Base-by-base conservation (phyloP, 2,888 invertebrate genomes). In the Tachina lurida region DNA sequence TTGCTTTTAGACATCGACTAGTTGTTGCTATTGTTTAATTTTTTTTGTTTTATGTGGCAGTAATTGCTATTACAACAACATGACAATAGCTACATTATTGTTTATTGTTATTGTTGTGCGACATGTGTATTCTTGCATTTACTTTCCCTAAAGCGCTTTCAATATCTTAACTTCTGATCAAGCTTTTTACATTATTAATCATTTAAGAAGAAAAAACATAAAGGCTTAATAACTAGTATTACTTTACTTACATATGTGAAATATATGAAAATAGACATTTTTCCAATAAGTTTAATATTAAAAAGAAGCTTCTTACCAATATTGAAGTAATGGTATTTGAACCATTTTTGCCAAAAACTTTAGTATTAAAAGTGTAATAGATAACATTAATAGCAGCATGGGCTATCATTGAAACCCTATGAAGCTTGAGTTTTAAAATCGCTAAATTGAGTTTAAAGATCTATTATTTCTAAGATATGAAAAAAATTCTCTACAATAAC, bases 31-130 rank as follows among this genome's bases (percentile, higher is more conserved):
- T 74, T 78, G 67, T 67, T 22, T 7, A 31, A 17, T 78, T 67
- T 68, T 54, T 31, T 31, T 31, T 31, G 1, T 31, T 31, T 0
- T 31, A 7, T 31, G 68, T 31, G n/a, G 7, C 9, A 71, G 31
- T 63, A 70, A 71, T 70, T 78, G 54, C 52, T 54, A 31, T 70
- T 62, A 45, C 52, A 71, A 70, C 43, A 62, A 71, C 54, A 77
- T 54, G n/a, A 62, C 54, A 71, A 71, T 71, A 52, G 68, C 62
- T 45, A n/a, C 17, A 67, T 71, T 58, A 67, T 49, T 65, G 15
- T 63, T 63, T 63, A 45, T 76, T 76, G 22, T 71, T 73, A 19
- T 47, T 31, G n/a, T 54, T 58, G 22, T 65, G 45, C 12, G 15
- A 8, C 56, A 56, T 31, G 10, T 54, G n/a, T 65, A 45, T 73